phyloP scores from a whole-genome alignment of 1,140 invertebrate genomes.

The Adoxophyes honmai region DNA sequence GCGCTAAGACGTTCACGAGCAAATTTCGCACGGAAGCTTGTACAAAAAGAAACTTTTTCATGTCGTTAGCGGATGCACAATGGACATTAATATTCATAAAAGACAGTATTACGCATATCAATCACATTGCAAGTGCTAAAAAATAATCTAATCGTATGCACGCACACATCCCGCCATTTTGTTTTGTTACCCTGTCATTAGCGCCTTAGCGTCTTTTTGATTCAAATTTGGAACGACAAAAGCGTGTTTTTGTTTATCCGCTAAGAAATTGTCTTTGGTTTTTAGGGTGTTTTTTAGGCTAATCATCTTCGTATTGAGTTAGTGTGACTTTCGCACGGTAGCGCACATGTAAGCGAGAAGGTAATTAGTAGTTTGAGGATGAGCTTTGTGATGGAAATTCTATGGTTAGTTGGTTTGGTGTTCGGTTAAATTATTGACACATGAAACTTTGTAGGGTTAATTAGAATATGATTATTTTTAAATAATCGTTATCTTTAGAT shows the following conservation, averaged over 20 bases:
- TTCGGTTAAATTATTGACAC: not conserved
- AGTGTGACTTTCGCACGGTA: conserved; percentile 42
- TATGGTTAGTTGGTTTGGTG: not conserved
- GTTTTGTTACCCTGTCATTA: conserved; percentile 51
- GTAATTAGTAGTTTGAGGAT: conserved; percentile 37
- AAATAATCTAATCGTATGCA: conserved; percentile 47
- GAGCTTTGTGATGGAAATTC: not conserved
- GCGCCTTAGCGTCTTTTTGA: conserved; percentile 35
- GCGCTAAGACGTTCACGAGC: conserved; percentile 26
- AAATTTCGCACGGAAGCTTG: conserved; percentile 48
- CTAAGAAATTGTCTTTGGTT: conserved; percentile 31
- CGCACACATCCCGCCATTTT: conserved; percentile 43
- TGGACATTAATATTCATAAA: conserved; percentile 52
- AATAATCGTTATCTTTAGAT: too few species aligned
- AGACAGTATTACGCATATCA: conserved; percentile 57
- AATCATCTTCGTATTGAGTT: conserved; percentile 51
- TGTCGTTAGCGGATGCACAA: conserved; percentile 40
- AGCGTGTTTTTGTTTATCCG: conserved; percentile 57
- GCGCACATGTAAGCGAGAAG: conserved; percentile 36
- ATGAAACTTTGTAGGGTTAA: too few species aligned
- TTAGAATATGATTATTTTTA: too few species aligned
- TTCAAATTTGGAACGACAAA: conserved; percentile 45
- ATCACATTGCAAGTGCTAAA: conserved; percentile 47
- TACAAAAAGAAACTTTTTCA: conserved; percentile 29
- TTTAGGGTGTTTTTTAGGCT: conserved; percentile 24